Percentiles rank a stretch among this genome's conserved stretches.
phyloP scores from a whole-genome alignment of 1,140 invertebrate genomes.

The Pogonognathellus flavescens region DNA sequence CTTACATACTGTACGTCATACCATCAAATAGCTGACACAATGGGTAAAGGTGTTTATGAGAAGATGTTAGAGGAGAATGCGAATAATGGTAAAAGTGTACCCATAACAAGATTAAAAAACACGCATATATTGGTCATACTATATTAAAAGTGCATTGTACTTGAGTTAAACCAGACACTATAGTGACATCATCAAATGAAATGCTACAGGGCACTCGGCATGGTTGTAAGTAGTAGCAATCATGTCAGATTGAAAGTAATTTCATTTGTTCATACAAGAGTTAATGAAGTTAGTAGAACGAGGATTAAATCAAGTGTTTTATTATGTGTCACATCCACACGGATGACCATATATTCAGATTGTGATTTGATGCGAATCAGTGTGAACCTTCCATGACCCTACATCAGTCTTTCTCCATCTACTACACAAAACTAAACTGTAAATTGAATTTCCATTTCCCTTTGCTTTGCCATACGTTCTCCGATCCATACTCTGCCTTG shows the following conservation, averaged over 20 bases:
- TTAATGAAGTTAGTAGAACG: conserved; percentile 18
- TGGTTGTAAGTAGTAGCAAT: background rate
- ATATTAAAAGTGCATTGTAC: background rate
- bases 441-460: conserved; percentile 39
- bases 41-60: too few relatives aligned
- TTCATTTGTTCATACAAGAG: conserved; percentile 16
- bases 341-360: conserved; percentile 17
- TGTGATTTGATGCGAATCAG: conserved; percentile 13
- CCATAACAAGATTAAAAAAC: too few relatives aligned
- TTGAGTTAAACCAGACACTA: too few relatives aligned
- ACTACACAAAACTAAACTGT: background rate
- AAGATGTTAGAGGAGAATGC: too few relatives aligned
- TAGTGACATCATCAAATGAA: too few relatives aligned
- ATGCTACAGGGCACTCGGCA: too few relatives aligned
- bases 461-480: background rate
- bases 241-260: conserved; percentile 5
- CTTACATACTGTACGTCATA: too few relatives aligned
- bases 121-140: background rate
- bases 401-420: background rate
- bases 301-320: conserved; percentile 38
- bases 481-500: background rate
- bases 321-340: conserved; percentile 39
- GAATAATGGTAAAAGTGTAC: too few relatives aligned
- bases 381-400: background rate
- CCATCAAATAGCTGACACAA: too few relatives aligned